These are phyloP conservation scores for Phengaris alcon DNA, from an alignment of 2,888 invertebrate species.

Conservation along the genomic window DNA sequence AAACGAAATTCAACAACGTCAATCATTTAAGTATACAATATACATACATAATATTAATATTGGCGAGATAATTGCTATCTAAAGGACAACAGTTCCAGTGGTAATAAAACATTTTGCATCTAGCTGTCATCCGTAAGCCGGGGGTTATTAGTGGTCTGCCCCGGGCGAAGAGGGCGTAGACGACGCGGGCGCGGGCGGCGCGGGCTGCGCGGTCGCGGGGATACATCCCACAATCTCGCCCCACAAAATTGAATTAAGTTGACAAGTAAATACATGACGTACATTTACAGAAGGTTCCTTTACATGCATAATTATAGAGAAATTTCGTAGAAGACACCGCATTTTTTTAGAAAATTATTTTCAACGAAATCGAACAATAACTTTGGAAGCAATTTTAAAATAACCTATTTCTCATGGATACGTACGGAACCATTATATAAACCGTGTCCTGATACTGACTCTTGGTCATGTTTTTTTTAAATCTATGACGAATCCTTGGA, in stretches of 20 bases:
- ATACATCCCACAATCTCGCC: slow-evolving; percentile 42
- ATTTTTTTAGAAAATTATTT: too few relatives aligned
- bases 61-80: slow-evolving; percentile 1
- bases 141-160: slow-evolving; percentile 43
- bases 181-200: too few relatives aligned
- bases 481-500: too few relatives aligned
- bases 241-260: slow-evolving; percentile 70
- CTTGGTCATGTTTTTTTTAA: too few relatives aligned
- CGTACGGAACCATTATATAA: too few relatives aligned
- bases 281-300: neutral
- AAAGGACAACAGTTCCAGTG: slow-evolving; percentile 32
- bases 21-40: neutral
- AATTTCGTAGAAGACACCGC: too few relatives aligned
- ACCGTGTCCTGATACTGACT: too few relatives aligned
- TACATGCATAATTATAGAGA: too few relatives aligned
- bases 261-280: slow-evolving; percentile 35
- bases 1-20: neutral
- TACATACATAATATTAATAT: neutral
- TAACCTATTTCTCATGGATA: too few relatives aligned
- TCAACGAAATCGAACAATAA: too few relatives aligned
- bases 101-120: slow-evolving; percentile 40
- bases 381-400: too few relatives aligned
- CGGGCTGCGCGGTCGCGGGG: neutral
- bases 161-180: slow-evolving; percentile 15
- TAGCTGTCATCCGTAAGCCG: slow-evolving; percentile 41